Conservation (phyloP, 2,113 vertebrate species). For the Plecotus auritus region DNA sequence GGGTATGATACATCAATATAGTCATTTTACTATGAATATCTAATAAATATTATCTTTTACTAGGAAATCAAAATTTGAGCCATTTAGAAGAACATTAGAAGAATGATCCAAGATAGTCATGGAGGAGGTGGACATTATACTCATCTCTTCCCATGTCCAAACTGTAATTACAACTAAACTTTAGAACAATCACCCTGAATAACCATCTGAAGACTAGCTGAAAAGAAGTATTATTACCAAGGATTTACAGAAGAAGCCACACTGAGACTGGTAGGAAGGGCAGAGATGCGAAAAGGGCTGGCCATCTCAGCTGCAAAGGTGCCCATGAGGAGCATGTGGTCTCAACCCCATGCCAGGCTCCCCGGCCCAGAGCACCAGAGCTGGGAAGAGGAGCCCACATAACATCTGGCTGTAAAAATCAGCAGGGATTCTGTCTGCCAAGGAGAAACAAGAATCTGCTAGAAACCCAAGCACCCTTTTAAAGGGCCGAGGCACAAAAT, state of each 20-base stretch:
- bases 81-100: background rate
- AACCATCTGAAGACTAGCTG: background rate
- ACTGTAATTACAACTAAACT: background rate
- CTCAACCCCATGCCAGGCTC: background rate
- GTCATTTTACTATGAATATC: background rate
- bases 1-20: background rate
- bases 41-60: background rate
- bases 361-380: background rate
- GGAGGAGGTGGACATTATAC: background rate
- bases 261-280: background rate
- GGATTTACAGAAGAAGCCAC: background rate
- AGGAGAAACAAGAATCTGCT: background rate
- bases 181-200: background rate
- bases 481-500: background rate
- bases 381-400: background rate
- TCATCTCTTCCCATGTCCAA: background rate
- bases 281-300: background rate
- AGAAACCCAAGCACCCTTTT: background rate
- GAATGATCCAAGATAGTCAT: background rate
- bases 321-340: background rate
- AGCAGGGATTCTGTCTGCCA: background rate
- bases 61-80: slow-evolving; percentile 31
- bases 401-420: background rate
- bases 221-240: background rate
- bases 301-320: background rate